These are phyloP conservation scores for Mormyrus iriodes DNA, from an alignment of 2,113 vertebrate genomes.

Conservation along the genomic window DNA sequence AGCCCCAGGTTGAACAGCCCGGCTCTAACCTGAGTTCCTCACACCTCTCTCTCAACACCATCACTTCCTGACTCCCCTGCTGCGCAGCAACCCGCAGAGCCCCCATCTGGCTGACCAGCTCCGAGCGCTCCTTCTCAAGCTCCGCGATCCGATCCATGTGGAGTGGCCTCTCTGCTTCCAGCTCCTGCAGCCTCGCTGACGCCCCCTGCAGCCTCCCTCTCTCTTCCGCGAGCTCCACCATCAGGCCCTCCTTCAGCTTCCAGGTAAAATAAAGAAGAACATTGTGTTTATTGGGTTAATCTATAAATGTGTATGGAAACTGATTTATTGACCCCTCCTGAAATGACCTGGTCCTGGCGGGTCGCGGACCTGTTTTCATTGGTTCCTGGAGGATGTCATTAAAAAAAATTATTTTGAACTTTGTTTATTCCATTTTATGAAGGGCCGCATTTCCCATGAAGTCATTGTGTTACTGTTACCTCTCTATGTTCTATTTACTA, in stretches of 20 bases:
- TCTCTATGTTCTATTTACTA: not conserved
- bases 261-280: not conserved
- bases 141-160: constrained; percentile 36
- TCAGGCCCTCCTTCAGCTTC: constrained; percentile 55
- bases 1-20: not conserved
- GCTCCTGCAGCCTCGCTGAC: constrained; percentile 45
- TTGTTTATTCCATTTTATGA: not conserved
- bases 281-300: not conserved
- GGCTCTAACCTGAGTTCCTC: constrained; percentile 51
- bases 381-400: not conserved
- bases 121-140: constrained; percentile 42
- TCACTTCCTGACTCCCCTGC: constrained; percentile 23
- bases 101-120: constrained; percentile 53
- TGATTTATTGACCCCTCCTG: not conserved
- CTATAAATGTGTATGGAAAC: not conserved
- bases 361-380: not conserved
- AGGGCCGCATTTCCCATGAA: not conserved
- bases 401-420: not conserved
- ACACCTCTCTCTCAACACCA: constrained; percentile 39
- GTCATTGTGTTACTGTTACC: not conserved
- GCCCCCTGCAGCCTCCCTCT: constrained; percentile 35
- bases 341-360: not conserved
- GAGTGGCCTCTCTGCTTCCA: constrained; percentile 41
- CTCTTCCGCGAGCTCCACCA: constrained; percentile 44
- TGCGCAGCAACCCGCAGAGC: constrained; percentile 33